Base-by-base conservation (phyloP, 2,797 vertebrate genomes). In the Smutsia gigantea region DNA sequence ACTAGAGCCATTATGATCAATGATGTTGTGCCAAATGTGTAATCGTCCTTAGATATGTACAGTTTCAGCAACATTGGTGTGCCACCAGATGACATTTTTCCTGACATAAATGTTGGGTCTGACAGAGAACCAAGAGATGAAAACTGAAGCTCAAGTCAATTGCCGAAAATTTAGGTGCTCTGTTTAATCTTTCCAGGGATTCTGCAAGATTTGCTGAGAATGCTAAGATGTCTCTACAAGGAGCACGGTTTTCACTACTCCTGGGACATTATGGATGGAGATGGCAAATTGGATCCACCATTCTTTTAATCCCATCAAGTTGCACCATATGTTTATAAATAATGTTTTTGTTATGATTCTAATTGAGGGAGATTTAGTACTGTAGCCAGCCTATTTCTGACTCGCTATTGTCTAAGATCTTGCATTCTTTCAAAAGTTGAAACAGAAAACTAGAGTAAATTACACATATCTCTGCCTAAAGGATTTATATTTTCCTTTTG, bases 391-490 rank as follows among this genome's bases (percentile, higher is more conserved):
- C 63, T 49, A 64, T 87, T 90, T 95, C 85, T 93, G 90, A 95
- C 78, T 97, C 5, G 23, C 53, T 83, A 68, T 97, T 97, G 96
- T 92, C 97, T 96, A 90, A 82, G 94, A 95, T 90, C 81, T 95
- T 79, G 57, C 93, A 94, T 94, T 97, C 77, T 93, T 96, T 95
- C 74, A 79, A 94, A 97, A 96, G 88, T 92, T 96, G 95, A 97
- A 97, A 96, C 63, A 96, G 91, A 97, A 97, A 97, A 93, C 95
- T 89, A 69, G 95, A 94, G 84, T 96, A 97, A 97, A 95, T 98
- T 97, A 95, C 84, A 94, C 63, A 42, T 94, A 96, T 95, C 90
- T 94, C 92, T 96, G 94, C 93, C 88, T 93, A 84, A 74, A 96
- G 96, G 79, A 97, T 96, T 97, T 96, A 87, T 85, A 94, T 95